A percentile compares a stretch with the other conserved stretches of the same genome.
Conservation (phyloP, 2,113 vertebrate genomes). For the Eulemur rufifrons region DNA sequence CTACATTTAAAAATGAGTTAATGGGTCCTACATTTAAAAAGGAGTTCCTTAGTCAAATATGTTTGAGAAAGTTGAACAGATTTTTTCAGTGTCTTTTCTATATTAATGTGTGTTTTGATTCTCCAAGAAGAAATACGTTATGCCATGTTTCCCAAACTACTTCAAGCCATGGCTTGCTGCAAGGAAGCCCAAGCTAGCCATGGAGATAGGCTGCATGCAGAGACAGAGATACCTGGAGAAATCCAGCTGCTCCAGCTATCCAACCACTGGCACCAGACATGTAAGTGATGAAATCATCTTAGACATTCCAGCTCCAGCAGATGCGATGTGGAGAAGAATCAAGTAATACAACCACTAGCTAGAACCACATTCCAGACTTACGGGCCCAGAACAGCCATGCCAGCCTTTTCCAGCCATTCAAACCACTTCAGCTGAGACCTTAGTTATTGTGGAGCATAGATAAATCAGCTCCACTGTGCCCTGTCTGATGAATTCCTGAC, state of each 20-base stretch:
- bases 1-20: background rate
- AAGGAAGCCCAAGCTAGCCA: background rate
- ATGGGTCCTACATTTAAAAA: background rate
- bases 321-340: background rate
- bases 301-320: background rate
- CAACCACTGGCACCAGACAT: background rate
- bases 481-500: conserved; percentile 15
- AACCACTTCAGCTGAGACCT: background rate
- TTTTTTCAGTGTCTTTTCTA: background rate
- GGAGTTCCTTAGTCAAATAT: background rate
- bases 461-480: background rate
- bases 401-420: background rate
- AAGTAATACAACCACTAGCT: background rate
- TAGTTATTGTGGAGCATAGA: background rate
- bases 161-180: background rate
- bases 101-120: conserved; percentile 2
- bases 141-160: background rate
- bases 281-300: background rate
- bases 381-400: background rate
- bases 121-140: background rate
- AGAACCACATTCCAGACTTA: background rate
- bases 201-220: background rate
- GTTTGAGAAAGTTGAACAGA: background rate
- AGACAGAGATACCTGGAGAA: background rate
- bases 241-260: background rate